These are phyloP conservation scores for Mus pahari DNA, from an alignment of 2,113 vertebrate species.

Conservation along the genomic window DNA sequence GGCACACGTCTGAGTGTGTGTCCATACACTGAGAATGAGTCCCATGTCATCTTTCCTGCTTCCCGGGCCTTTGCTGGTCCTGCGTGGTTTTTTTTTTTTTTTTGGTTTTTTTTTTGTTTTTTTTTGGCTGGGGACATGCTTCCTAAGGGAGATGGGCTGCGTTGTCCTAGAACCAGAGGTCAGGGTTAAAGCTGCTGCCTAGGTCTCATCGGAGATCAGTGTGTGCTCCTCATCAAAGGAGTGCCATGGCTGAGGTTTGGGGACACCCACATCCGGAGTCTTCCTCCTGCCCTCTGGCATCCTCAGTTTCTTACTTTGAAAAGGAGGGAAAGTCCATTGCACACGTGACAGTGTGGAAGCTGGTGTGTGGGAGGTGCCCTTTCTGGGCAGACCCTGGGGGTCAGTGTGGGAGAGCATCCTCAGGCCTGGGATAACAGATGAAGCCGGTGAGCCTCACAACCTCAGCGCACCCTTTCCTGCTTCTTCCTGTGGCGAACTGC, in stretches of 20 bases:
- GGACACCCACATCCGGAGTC: neutral
- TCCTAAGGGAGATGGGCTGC: neutral
- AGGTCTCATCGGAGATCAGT: neutral
- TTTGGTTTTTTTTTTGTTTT: no score
- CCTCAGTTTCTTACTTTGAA: slow-evolving; percentile 29
- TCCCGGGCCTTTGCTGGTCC: neutral
- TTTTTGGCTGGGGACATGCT: neutral
- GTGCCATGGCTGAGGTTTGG: neutral
- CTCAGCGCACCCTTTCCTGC: neutral
- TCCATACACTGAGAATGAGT: slow-evolving; percentile 41
- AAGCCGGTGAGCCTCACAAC: neutral
- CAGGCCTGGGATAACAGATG: neutral
- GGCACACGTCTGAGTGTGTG: slow-evolving; percentile 46
- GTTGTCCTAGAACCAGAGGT: neutral
- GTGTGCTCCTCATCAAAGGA: neutral
- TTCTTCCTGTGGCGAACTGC: neutral
- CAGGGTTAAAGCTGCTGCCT: neutral
- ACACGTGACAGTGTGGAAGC: neutral
- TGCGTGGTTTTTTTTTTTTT: neutral
- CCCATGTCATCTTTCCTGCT: slow-evolving; percentile 36
- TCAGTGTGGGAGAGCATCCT: neutral
- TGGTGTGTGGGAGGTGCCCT: neutral
- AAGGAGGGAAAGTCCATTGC: neutral
- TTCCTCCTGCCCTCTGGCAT: neutral
- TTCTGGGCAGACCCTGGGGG: neutral